Evolutionary conservation across 1,140 invertebrate species (phyloP), one percentile per base, ranked within the genome.

Genomic region (Drosophila eugracilis): DNA sequence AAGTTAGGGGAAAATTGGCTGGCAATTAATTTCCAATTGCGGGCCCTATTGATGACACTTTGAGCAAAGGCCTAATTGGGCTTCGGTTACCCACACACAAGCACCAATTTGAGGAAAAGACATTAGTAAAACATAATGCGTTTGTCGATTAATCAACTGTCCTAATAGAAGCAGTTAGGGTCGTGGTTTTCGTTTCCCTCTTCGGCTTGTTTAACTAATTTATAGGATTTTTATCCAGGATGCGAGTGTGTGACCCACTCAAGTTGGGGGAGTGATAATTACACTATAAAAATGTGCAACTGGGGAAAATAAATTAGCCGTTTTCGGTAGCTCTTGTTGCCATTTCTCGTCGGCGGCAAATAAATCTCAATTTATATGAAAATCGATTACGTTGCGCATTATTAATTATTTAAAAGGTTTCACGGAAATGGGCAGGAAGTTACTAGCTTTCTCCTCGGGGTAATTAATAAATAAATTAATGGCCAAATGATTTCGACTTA

Each of bases 351-450:
- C n/a, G 14, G 34, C 37, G 30, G 24, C 30, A 78, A 81, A 88
- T 89, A 88, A 88, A 88, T 89, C 83, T 89, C 75, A 89, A 89
- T 88, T 88, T 83, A 83, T 89, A 89, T 83, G 83, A 88, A 88
- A 83, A 89, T 88, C 84, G 84, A 88, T 88, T 88, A 73, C 70
- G 50, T 58, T 41, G 49, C 62, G 54, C 58, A 75, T 88, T 76
- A 76, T 76, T 83, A 89, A 88, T 83, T 89, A 88, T 78, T 86
- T 81, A 86, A 88, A 78, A 83, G 77, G 55, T 63, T 47, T 21
- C 14, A 50, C 55, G 69, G 42, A 85, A 85, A 79, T 78, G 72
- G 74, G 49, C 59, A 66, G 65, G 53, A 84, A 54, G 48, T 63
- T 62, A 15, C 21, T 44, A 24, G 47, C 26, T 39, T 36, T 44